Evolutionary conservation across 1,140 invertebrate genomes (phyloP).

Genomic region (Rhagoletis zephyria): DNA sequence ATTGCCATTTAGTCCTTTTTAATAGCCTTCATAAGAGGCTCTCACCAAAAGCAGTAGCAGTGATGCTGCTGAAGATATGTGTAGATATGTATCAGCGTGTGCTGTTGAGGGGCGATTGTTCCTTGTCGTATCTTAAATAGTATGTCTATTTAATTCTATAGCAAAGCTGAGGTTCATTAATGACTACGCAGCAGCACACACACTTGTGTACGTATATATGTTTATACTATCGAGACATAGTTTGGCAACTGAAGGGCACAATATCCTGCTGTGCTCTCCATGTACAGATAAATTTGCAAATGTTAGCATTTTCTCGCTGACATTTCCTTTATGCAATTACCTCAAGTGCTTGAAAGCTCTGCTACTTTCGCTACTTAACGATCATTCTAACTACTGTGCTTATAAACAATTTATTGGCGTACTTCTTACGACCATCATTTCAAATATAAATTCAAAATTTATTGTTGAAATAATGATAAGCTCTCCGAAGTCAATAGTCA

Average conservation of each 20-base stretch:
- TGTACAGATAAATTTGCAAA: constrained; percentile 53
- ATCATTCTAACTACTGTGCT: not conserved
- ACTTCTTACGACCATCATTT: not conserved
- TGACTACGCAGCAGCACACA: not conserved
- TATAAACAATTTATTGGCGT: not conserved
- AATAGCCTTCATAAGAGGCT: constrained; percentile 51
- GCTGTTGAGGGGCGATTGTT: not conserved
- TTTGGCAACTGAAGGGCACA: not conserved
- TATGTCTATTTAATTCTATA: constrained; percentile 52
- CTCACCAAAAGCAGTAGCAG: not conserved
- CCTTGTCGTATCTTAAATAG: not conserved
- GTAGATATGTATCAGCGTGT: not conserved
- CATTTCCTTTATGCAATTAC: constrained; percentile 33
- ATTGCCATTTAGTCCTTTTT: constrained; percentile 55
- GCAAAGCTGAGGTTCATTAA: constrained; percentile 35
- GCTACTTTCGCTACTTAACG: not conserved
- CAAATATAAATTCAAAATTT: constrained; percentile 28
- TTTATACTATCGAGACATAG: not conserved
- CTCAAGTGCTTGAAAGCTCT: not conserved
- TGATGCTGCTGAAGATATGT: not conserved
- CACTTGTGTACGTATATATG: too few species aligned
- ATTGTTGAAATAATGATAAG: not conserved
- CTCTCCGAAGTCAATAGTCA: not conserved
- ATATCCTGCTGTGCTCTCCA: not conserved
- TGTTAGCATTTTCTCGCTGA: constrained; percentile 38